A percentile compares a stretch with the other conserved stretches of the same genome.
Conservation (phyloP, 2,797 vertebrate genomes). For the Carapus acus region DNA sequence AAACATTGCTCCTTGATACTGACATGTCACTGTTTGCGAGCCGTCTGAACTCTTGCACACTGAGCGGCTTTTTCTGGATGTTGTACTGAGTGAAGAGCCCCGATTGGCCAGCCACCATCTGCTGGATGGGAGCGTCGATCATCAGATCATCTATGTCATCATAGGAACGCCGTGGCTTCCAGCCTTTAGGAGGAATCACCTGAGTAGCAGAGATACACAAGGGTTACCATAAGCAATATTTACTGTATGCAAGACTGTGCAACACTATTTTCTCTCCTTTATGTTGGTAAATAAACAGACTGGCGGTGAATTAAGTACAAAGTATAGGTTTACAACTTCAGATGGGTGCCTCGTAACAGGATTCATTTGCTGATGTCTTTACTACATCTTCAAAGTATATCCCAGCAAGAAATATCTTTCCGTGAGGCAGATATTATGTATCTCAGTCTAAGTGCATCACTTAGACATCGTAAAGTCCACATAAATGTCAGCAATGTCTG, state of each 20-base stretch:
- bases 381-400: too few relatives aligned
- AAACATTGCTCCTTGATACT: conserved; percentile 33
- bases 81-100: conserved; percentile 96
- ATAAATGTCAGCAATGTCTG: background rate
- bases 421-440: too few relatives aligned
- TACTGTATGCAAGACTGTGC: too few relatives aligned
- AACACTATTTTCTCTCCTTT: too few relatives aligned
- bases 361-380: too few relatives aligned
- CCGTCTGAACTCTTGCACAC: conserved; percentile 88
- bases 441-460: background rate
- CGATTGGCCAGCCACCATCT: conserved; percentile 92
- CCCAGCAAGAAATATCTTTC: too few relatives aligned
- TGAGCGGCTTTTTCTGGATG: conserved; percentile 94
- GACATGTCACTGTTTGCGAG: conserved; percentile 95
- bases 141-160: conserved; percentile 90
- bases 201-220: conserved; percentile 41
- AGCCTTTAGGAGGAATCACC: conserved; percentile 90
- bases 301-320: too few relatives aligned
- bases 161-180: conserved; percentile 91
- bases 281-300: too few relatives aligned
- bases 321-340: too few relatives aligned
- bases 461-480: background rate
- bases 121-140: conserved; percentile 94
- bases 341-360: too few relatives aligned
- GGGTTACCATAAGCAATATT: too few relatives aligned